These are phyloP conservation scores for Propithecus coquereli DNA, from an alignment of 2,113 vertebrate species.

Conservation along the genomic window DNA sequence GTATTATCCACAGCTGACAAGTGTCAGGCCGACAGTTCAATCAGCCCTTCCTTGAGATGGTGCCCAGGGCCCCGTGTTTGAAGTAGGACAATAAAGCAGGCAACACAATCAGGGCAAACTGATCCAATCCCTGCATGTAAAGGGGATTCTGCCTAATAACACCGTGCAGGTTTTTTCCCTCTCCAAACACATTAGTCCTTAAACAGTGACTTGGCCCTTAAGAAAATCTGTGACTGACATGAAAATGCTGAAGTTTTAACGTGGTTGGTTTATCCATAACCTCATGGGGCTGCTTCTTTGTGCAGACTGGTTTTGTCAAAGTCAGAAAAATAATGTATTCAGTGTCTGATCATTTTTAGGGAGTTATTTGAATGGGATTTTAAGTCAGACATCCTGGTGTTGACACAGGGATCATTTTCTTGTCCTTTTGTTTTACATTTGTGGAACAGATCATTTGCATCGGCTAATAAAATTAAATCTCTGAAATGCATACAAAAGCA, in stretches of 20 bases:
- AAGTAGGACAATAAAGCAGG: conserved; percentile 80
- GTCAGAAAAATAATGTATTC: conserved; percentile 68
- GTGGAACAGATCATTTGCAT: conserved; percentile 76
- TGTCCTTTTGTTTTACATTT: conserved; percentile 74
- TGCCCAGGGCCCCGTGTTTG: conserved; percentile 77
- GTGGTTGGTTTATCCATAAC: conserved; percentile 68
- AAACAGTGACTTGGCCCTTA: conserved; percentile 76
- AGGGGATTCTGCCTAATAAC: conserved; percentile 80
- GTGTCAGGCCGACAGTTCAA: conserved; percentile 81
- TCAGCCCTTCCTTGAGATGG: conserved; percentile 79
- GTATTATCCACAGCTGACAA: conserved; percentile 81
- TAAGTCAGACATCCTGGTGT: conserved; percentile 41
- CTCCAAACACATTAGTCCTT: conserved; percentile 78
- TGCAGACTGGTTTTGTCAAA: conserved; percentile 67
- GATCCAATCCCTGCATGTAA: conserved; percentile 77
- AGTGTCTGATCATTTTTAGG: conserved; percentile 2
- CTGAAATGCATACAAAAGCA: conserved; percentile 54
- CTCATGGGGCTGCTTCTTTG: conserved; percentile 69
- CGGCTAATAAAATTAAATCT: conserved; percentile 78
- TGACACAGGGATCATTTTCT: conserved; percentile 65
- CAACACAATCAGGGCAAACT: conserved; percentile 80
- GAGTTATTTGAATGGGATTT: conserved; percentile 57
- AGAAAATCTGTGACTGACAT: conserved; percentile 76
- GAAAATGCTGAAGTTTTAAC: conserved; percentile 73
- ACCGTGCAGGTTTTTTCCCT: conserved; percentile 19